Base-by-base conservation (phyloP, 2,888 invertebrate genomes). In the Macrosoma leucophasiata region DNA sequence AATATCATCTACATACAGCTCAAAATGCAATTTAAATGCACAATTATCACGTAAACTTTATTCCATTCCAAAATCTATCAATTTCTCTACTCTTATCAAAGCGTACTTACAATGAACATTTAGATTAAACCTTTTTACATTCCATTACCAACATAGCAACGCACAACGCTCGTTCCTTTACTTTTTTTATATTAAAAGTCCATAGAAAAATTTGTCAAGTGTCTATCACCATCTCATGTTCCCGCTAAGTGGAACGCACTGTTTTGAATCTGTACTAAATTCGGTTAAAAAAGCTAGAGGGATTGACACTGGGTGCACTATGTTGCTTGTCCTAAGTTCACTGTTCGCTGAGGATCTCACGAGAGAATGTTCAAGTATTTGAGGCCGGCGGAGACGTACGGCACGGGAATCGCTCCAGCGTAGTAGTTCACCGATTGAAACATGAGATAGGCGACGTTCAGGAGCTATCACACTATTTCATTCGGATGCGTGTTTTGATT, bases 401-500 rank as follows among this genome's bases (percentile, higher is more conserved):
- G 85, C 49, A 85, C 65, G 40, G 85, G 85, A 43, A 84, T 82
- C 42, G 73, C 69, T 46, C 77, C 79, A 36, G 74, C 69, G 56
- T 77, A 87, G 69, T 87, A 87, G 70, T 86, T 88, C 62, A 89
- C 85, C 51, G 88, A 88, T 61, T 88, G 87, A 65, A 88, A 86
- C 79, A 88, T 87, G 75, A 88, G 85, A 62, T 87, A 88, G 82
- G 89, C 89, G 79, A 88, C 85, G 70, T 88, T 87, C 50, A 89
- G 86, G 76, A 88, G 90, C 88, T 89, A 91, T 91, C 91, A 91
- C 88, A 91, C 91, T 66, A 93, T 92, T 76, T 93, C 93, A 73
- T 93, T 94, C 56, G 92, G 91, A 79, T 93, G 92, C 55, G 89
- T 87, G 74, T 92, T 93, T 72, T 93, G 93, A 85, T 91, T 92